Conservation (phyloP, 1,140 invertebrate genomes). For the Hydropsyche tenuis region DNA sequence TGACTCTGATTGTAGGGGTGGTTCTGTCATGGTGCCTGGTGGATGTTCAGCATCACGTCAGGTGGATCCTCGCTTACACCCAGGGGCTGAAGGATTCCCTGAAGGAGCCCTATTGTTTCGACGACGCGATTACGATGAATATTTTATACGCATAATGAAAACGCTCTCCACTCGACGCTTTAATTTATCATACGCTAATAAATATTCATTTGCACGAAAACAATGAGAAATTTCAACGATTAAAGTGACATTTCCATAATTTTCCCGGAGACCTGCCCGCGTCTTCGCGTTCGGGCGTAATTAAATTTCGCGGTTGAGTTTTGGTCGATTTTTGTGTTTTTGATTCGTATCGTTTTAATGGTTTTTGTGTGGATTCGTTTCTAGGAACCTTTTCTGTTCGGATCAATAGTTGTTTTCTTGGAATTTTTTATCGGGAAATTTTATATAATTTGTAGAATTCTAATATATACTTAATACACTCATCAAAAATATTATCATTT, state of each 20-base stretch:
- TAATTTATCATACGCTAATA: slow-evolving; percentile 25
- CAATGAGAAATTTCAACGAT: background rate
- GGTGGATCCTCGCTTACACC: background rate
- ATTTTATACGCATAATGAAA: slow-evolving; percentile 30
- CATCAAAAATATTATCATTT: too few species aligned
- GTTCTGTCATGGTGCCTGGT: background rate
- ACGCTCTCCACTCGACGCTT: background rate
- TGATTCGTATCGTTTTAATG: too few species aligned
- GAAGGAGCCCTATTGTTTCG: slow-evolving; percentile 36
- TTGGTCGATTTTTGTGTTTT: background rate
- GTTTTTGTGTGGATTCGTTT: too few species aligned
- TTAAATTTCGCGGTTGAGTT: slow-evolving; percentile 23
- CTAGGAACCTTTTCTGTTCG: too few species aligned
- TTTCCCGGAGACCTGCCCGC: background rate
- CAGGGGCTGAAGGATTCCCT: slow-evolving; percentile 32
- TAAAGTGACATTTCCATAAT: background rate
- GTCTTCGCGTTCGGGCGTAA: too few species aligned
- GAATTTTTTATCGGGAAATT: too few species aligned
- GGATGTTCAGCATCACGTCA: background rate
- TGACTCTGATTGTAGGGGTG: slow-evolving; percentile 45
- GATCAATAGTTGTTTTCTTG: too few species aligned
- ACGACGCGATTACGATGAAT: slow-evolving; percentile 30
- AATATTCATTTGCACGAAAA: slow-evolving; percentile 17
- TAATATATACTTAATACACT: too few species aligned
- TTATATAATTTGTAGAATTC: too few species aligned